Evolutionary conservation across 2,888 invertebrate genomes (phyloP), one percentile per base, ranked within the genome.

Genomic region (Mamestra brassicae): DNA sequence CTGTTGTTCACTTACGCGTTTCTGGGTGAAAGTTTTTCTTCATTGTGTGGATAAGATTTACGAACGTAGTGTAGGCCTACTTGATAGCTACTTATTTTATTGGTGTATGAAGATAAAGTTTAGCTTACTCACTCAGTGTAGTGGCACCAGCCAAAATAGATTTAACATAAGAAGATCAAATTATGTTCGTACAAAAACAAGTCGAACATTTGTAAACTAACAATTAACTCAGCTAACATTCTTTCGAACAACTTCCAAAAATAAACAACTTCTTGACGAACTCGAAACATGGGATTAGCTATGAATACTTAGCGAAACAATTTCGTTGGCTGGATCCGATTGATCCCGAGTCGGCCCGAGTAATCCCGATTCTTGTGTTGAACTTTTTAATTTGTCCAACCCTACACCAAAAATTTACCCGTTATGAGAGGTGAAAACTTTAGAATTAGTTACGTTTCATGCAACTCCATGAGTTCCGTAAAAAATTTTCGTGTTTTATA

Each of bases 381-480:
- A 66, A 86, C 82, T 85, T 87, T 86, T 85, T 82, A 84, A 88
- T 86, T 85, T 79, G 66, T 45, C 64, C 65, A 38, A 47, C 66
- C 69, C 68, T 58, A 62, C 65, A 54, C 65, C 64, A 58, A 68
- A 5, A 71, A 81, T 77, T 85, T 79, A 38, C 71, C 70, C 66
- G 84, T 74, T 88, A 87, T 82, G 84, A 84, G 78, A 85, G 83
- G 85, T 81, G 83, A 72, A 88, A 89, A n/a, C 86, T 89, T 88
- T 78, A 55, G 74, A 86, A 88, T 88, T 88, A 89, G 86, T 89
- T 88, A 85, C 72, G 74, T 36, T 74, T 63, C 73, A 66, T 73
- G 60, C 26, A 82, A 11, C 42, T 61, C 61, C n/a, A 6, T 26
- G 26, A 62, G 38, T 70, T 73, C 58, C n/a, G 26, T 61, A 72